Conservation (phyloP, 2,113 vertebrate genomes). For the Varanus komodoensis region DNA sequence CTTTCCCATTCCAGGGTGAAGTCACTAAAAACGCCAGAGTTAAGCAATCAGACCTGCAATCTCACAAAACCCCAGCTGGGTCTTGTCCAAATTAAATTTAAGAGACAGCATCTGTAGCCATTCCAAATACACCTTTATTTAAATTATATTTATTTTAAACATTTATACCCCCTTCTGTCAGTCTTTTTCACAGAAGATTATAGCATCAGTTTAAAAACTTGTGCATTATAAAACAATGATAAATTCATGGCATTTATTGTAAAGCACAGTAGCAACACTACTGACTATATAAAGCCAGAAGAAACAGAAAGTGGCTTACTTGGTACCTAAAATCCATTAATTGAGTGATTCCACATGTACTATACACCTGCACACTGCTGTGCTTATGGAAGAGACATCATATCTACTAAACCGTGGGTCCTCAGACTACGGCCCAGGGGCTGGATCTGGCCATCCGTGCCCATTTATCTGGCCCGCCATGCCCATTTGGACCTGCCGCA, state of each 20-base stretch:
- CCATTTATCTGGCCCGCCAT: too few relatives aligned
- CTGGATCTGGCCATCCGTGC: too few relatives aligned
- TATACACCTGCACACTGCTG: too few relatives aligned
- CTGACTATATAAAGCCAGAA: too few relatives aligned
- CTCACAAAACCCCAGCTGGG: not conserved
- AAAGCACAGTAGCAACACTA: too few relatives aligned
- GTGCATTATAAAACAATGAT: not conserved
- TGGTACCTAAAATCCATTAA: too few relatives aligned
- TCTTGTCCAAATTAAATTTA: not conserved
- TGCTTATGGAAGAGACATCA: too few relatives aligned
- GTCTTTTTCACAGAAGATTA: not conserved
- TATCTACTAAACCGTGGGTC: too few relatives aligned
- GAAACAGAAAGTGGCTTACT: too few relatives aligned
- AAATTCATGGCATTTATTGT: not conserved
- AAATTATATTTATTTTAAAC: not conserved
- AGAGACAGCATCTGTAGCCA: not conserved
- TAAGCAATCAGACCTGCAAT: not conserved
- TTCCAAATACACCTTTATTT: not conserved
- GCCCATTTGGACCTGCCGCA: too few relatives aligned
- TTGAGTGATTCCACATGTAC: too few relatives aligned
- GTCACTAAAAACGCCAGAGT: not conserved
- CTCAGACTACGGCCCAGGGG: too few relatives aligned
- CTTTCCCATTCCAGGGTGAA: not conserved
- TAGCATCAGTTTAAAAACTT: not conserved
- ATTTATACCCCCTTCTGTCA: not conserved